A percentile compares a stretch with the other conserved stretches of the same genome.
These are phyloP conservation scores for Neopipo cinnamomea DNA, from an alignment of 2,113 vertebrate species.

Conservation along the genomic window DNA sequence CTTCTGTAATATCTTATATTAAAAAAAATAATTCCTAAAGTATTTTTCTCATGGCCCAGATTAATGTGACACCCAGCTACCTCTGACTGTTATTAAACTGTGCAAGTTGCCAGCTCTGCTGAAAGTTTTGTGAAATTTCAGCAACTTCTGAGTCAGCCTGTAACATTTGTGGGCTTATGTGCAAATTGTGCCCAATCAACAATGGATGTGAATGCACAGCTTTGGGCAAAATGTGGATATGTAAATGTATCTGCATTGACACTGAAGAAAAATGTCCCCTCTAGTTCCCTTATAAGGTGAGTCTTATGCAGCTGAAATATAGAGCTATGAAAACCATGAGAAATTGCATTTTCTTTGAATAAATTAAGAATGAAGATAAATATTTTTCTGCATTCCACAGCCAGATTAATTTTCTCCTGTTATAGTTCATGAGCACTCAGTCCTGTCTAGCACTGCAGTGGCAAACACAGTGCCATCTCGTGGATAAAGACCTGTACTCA, in stretches of 20 bases:
- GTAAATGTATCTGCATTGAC: background rate
- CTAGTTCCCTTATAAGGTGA: background rate
- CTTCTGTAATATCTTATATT: background rate
- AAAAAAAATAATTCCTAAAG: background rate
- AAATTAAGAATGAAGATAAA: background rate
- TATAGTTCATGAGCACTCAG: background rate
- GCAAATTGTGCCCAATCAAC: background rate
- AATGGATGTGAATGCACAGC: background rate
- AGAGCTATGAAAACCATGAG: background rate
- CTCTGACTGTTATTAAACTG: background rate
- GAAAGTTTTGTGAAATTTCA: background rate
- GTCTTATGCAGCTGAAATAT: background rate
- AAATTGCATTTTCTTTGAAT: background rate
- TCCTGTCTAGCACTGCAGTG: background rate
- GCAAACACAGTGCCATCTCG: slow-evolving; percentile 72
- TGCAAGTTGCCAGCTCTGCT: background rate
- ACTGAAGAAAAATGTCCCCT: background rate
- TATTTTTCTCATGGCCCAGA: background rate
- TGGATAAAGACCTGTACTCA: slow-evolving; percentile 57
- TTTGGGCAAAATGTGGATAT: background rate
- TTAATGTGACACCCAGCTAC: background rate
- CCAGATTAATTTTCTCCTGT: background rate
- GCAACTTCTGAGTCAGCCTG: background rate
- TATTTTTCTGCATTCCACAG: background rate
- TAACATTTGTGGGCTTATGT: background rate